Conservation (phyloP, 1,140 invertebrate species). For the Zaprionus africanus region DNA sequence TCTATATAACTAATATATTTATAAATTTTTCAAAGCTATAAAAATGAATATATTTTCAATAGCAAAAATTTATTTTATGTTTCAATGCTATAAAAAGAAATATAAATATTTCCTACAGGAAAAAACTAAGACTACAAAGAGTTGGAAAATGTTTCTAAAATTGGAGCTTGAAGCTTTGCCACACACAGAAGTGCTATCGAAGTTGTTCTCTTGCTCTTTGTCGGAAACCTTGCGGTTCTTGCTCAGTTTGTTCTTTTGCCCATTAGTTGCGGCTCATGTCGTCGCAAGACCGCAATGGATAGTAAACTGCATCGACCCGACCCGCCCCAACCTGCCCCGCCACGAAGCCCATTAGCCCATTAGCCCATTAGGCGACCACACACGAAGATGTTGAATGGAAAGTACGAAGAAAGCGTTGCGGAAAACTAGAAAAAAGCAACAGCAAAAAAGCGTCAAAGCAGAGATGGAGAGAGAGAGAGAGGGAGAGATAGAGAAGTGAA, state of each 20-base stretch:
- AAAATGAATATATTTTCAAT: no score
- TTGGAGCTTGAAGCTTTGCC: background rate
- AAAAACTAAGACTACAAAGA: no score
- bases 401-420: conserved; percentile 50
- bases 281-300: conserved; percentile 21
- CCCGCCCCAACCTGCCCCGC: background rate
- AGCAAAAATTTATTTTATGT: no score
- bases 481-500: background rate
- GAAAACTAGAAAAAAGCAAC: conserved; percentile 11
- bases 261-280: conserved; percentile 19
- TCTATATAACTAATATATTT: no score
- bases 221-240: background rate
- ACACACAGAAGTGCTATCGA: background rate
- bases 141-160: background rate
- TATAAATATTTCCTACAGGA: no score
- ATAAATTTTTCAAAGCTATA: no score
- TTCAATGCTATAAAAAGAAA: no score
- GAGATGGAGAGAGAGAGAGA: no score
- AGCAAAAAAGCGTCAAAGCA: background rate
- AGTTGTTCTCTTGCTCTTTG: background rate
- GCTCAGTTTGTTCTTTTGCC: conserved; percentile 3
- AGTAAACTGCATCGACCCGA: conserved; percentile 25
- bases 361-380: conserved; percentile 35
- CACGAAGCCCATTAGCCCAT: conserved; percentile 37
- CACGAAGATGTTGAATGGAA: conserved; percentile 39